Conservation (phyloP, 1,140 invertebrate genomes). For the Atta cephalotes region DNA sequence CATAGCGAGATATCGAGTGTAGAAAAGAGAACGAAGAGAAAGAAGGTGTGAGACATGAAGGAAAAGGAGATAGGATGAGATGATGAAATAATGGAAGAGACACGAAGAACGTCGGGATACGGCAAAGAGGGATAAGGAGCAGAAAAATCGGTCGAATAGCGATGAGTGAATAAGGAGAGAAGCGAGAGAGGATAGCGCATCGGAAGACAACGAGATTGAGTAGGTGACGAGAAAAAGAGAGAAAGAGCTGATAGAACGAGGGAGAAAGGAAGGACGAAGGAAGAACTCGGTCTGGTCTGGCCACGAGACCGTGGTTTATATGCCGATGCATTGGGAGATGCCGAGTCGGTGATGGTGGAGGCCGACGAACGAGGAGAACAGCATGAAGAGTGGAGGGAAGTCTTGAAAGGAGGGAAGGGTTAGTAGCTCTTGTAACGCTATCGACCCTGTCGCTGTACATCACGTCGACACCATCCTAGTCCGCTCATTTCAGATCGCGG, state of each 20-base stretch:
- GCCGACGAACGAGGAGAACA: slow-evolving; percentile 70
- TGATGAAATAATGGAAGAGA: slow-evolving; percentile 58
- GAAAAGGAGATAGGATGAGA: slow-evolving; percentile 4
- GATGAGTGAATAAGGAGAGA: slow-evolving; percentile 11
- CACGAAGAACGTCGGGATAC: slow-evolving; percentile 29
- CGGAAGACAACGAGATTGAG: slow-evolving; percentile 44
- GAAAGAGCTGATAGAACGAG: not conserved
- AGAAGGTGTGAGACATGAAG: not conserved
- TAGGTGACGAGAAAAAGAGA: slow-evolving; percentile 38
- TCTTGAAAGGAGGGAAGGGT: slow-evolving; percentile 78
- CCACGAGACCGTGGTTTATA: slow-evolving; percentile 74
- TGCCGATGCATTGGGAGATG: slow-evolving; percentile 71
- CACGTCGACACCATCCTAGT: slow-evolving; percentile 86
- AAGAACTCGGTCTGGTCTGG: slow-evolving; percentile 64
- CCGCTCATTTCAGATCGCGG: slow-evolving; percentile 79
- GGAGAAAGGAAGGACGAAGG: slow-evolving; percentile 22
- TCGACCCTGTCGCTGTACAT: slow-evolving; percentile 87
- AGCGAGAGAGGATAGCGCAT: not conserved
- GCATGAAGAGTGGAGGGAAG: slow-evolving; percentile 33
- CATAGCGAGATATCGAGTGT: not conserved
- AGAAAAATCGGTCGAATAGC: slow-evolving; percentile 37
- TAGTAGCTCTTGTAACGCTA: slow-evolving; percentile 87
- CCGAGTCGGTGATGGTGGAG: slow-evolving; percentile 56
- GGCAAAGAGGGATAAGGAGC: slow-evolving; percentile 51
- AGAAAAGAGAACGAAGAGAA: not conserved